A percentile compares a stretch with the other conserved stretches of the same genome.
These are phyloP conservation scores for Pachymerium ferrugineum DNA, from an alignment of 2,888 invertebrate genomes.

Conservation along the genomic window DNA sequence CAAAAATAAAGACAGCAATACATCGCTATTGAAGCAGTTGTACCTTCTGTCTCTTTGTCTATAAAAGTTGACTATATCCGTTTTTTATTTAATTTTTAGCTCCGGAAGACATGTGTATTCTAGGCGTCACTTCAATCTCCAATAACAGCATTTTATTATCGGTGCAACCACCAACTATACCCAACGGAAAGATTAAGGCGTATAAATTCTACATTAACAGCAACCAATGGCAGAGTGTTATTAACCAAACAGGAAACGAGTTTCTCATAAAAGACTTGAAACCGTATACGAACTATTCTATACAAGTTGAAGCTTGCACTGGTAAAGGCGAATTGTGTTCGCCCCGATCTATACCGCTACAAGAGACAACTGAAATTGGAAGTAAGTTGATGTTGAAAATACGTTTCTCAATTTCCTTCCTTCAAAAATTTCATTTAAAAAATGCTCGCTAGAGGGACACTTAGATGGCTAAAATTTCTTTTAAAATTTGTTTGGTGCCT, in stretches of 20 bases:
- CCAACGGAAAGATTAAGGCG: conserved; percentile 36
- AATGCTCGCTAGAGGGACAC: background rate
- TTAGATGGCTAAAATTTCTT: too few relatives aligned
- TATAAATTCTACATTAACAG: conserved; percentile 2
- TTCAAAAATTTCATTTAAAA: background rate
- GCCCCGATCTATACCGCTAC: conserved; percentile 52
- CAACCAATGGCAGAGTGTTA: background rate
- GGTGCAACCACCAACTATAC: conserved; percentile 34
- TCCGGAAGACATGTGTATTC: conserved; percentile 20
- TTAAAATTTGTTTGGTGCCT: too few relatives aligned
- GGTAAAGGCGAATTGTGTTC: conserved; percentile 59
- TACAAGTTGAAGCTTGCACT: conserved; percentile 50
- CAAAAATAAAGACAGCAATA: too few relatives aligned
- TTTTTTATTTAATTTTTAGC: background rate
- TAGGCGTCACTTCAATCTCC: conserved; percentile 27
- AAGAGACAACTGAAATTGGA: conserved; percentile 59
- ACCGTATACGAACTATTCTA: conserved; percentile 31
- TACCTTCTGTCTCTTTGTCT: too few relatives aligned
- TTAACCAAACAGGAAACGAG: background rate
- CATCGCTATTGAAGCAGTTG: too few relatives aligned
- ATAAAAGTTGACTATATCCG: too few relatives aligned
- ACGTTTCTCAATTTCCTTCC: background rate
- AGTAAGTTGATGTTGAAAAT: conserved; percentile 50
- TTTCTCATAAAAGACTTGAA: background rate
- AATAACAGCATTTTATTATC: conserved; percentile 32